phyloP scores from a whole-genome alignment of 1,140 invertebrate species.

The Lithobius niger region DNA sequence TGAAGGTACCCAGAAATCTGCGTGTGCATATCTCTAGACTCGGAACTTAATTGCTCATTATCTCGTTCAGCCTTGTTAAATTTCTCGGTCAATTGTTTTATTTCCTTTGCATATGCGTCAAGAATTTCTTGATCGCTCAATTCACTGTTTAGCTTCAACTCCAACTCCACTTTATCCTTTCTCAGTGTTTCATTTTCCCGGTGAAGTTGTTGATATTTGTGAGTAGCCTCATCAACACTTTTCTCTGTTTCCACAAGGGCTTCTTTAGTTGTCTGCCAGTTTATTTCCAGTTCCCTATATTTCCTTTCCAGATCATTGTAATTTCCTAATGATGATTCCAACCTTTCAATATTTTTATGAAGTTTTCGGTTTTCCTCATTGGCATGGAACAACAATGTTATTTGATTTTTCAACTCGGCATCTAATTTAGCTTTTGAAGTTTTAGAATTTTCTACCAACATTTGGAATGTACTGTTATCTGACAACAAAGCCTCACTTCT shows the following conservation, averaged over 20 bases:
- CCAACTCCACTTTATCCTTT: conserved; percentile 5
- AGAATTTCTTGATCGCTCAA: background rate
- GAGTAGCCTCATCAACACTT: background rate
- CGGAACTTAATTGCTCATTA: too few species aligned
- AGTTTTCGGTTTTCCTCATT: conserved; percentile 1
- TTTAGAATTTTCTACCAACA: background rate
- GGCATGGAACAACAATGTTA: background rate
- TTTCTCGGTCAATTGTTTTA: background rate
- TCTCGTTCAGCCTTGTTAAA: too few species aligned
- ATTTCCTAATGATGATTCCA: background rate
- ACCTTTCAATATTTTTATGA: background rate
- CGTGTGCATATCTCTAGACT: too few species aligned
- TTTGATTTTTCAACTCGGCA: background rate
- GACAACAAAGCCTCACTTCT: background rate
- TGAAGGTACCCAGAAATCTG: too few species aligned
- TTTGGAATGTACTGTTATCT: background rate
- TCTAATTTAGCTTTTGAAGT: background rate
- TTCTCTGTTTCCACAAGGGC: background rate
- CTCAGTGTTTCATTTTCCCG: background rate
- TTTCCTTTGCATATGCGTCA: background rate
- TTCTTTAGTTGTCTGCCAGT: background rate
- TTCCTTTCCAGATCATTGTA: background rate
- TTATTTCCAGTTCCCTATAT: background rate
- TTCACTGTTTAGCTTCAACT: background rate
- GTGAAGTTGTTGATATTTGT: background rate